phyloP scores from a whole-genome alignment of 1,140 invertebrate species.

The Aphis gossypii region DNA sequence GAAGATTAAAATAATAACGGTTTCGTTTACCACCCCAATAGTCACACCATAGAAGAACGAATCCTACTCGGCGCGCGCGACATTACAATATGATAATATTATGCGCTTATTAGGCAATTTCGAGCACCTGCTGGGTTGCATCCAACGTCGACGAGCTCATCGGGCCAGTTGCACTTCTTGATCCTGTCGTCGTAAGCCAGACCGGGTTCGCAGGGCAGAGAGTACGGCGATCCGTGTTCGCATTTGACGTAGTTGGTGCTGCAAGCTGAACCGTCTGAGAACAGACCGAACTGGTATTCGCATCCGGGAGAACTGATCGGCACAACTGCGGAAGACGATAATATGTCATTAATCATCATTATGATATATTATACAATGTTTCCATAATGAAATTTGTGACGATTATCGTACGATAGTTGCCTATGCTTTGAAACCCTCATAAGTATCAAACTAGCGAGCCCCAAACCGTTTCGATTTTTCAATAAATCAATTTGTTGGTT shows the following conservation, averaged over 20 bases:
- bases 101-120: neutral
- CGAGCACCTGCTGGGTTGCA: constrained; percentile 83
- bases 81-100: neutral
- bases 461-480: neutral
- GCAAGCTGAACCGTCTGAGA: constrained; percentile 79
- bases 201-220: constrained; percentile 83
- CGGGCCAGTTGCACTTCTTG: constrained; percentile 92
- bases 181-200: constrained; percentile 86
- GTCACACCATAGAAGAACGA: neutral
- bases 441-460: neutral
- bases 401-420: no score
- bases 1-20: no score
- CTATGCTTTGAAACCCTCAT: no score
- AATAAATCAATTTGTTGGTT: neutral
- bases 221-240: constrained; percentile 78
- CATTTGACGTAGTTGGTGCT: constrained; percentile 88
- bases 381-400: neutral
- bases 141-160: constrained; percentile 75
- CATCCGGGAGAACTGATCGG: constrained; percentile 81
- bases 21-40: neutral
- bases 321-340: constrained; percentile 69
- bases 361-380: neutral
- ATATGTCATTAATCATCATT: neutral
- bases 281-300: constrained; percentile 88
- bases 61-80: neutral